phyloP scores from a whole-genome alignment of 2,888 invertebrate genomes.

The Drosophila peninsularis region DNA sequence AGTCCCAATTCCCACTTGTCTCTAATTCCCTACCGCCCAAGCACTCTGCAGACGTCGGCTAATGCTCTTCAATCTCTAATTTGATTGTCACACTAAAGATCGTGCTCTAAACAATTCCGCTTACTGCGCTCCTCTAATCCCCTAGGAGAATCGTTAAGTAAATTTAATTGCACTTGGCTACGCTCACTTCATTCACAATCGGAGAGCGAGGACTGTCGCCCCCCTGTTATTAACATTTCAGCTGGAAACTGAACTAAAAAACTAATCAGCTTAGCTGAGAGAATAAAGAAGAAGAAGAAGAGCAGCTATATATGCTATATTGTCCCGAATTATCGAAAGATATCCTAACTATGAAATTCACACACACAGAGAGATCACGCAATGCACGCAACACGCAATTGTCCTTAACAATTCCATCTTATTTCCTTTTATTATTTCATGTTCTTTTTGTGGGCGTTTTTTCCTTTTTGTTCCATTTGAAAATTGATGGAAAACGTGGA shows the following conservation, averaged over 20 bases:
- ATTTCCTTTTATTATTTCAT: slow-evolving; percentile 12
- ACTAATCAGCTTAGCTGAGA: slow-evolving; percentile 68
- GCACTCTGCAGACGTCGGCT: background rate
- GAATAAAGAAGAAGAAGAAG: background rate
- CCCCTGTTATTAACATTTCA: slow-evolving; percentile 49
- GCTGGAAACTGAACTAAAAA: slow-evolving; percentile 35
- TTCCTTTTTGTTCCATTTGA: slow-evolving; percentile 32
- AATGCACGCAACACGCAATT: slow-evolving; percentile 62
- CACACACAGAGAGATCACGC: slow-evolving; percentile 20
- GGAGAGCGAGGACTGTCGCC: background rate
- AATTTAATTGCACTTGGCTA: slow-evolving; percentile 23
- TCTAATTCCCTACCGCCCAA: background rate
- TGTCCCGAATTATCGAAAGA: slow-evolving; percentile 13
- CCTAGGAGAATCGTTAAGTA: slow-evolving; percentile 13
- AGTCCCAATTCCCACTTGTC: slow-evolving; percentile 15
- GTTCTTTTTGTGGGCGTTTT: slow-evolving; percentile 59
- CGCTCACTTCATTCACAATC: slow-evolving; percentile 30
- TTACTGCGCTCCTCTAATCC: slow-evolving; percentile 25
- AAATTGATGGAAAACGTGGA: slow-evolving; percentile 26
- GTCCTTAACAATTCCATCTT: slow-evolving; percentile 37
- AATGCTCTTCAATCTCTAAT: background rate
- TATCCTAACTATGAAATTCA: slow-evolving; percentile 8
- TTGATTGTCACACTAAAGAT: slow-evolving; percentile 36
- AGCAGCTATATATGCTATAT: slow-evolving; percentile 2
- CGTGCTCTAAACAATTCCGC: slow-evolving; percentile 12